Evolutionary conservation across 1,140 invertebrate species (phyloP), one percentile per base, ranked within the genome.

Genomic region (Papilio glaucus): DNA sequence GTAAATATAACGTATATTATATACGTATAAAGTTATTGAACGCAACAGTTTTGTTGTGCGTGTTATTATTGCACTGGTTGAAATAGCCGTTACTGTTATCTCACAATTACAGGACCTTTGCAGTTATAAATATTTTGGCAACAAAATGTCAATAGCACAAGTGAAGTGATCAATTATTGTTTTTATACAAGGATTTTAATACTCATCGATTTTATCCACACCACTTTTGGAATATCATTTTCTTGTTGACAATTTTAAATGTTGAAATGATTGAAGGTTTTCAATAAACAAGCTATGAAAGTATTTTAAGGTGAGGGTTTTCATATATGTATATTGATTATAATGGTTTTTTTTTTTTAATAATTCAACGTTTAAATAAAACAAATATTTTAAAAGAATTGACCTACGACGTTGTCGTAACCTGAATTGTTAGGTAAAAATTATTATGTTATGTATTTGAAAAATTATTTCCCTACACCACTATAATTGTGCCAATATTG

Each of bases 111-210:
- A 42, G 63, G n/a, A 21, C 38, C 38, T 42, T 65, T 65, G 15
- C 24, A 38, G 26, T 65, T 61, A 29, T 63, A 75, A 42, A 67
- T 42, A 57, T 67, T 18, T 74, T 67, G 15, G 13, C 39, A 67
- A 68, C 45, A 68, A 72, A 81, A 75, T 79, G 74, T 73, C 72
- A 77, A 77, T 74, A 75, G 83, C 80, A 84, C 84, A 85, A 82
- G 77, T 72, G 18, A 85, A 82, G 77, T 72, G 18, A 38, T 74
- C 4, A 72, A 72, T 45, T 10, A 79, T 80, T 86, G 83, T 86
- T 85, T 84, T 84, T 86, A 83, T 87, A 88, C 80, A 83, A 75
- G 75, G 78, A 77, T 84, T 88, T 89, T 89, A 85, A 84, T 87
- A 91, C 82, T 88, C 84, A 82, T 77, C 78, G 72, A 85, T 80